Evolutionary conservation across 2,797 vertebrate genomes (phyloP).

Genomic region (Spheniscus humboldti): DNA sequence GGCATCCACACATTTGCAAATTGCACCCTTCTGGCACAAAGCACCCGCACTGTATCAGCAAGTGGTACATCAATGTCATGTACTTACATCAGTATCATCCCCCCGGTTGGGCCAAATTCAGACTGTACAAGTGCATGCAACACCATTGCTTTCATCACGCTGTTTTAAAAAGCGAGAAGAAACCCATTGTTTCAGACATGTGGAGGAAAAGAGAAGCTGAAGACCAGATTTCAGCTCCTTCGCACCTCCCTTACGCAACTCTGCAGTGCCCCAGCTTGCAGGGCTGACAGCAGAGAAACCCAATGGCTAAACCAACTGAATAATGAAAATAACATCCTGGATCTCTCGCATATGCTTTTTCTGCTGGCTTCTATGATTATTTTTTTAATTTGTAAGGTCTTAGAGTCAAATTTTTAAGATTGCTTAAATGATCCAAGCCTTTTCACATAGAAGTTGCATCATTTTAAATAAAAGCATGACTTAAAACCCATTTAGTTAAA

Average conservation of each 20-base stretch:
- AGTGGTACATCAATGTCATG: not conserved
- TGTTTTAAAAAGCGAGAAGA: not conserved
- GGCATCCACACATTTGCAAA: not conserved
- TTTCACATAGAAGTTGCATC: not conserved
- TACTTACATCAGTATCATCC: not conserved
- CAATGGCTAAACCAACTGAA: not conserved
- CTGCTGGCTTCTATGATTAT: not conserved
- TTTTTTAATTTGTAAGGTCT: not conserved
- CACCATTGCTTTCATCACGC: not conserved
- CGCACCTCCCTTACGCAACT: not conserved
- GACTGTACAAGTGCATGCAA: rapidly evolving
- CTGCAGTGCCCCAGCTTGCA: not conserved
- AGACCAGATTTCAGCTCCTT: not conserved
- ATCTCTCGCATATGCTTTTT: not conserved
- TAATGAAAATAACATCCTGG: not conserved
- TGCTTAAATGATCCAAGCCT: not conserved
- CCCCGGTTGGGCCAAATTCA: not conserved
- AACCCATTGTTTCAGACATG: not conserved
- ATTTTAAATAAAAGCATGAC: not conserved
- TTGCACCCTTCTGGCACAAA: not conserved
- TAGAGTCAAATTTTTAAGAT: not conserved
- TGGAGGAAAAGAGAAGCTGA: not conserved
- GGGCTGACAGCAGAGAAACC: not conserved
- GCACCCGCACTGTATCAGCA: not conserved
- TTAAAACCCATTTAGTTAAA: not conserved